Conservation (phyloP, 2,888 invertebrate species). For the Flabesymbios commensalis region DNA sequence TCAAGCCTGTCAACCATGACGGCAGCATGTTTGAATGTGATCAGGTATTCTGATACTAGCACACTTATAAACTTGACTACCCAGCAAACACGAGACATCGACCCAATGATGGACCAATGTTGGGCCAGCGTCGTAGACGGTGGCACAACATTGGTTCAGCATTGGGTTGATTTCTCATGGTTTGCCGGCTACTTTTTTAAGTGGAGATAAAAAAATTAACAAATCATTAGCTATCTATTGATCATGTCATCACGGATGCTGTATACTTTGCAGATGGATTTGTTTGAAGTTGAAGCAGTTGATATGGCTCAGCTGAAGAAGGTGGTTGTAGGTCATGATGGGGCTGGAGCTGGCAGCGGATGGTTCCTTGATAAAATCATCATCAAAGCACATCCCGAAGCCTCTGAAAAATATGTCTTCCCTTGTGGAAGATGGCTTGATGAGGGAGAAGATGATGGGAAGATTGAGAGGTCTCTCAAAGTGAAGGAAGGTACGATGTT, state of each 20-base stretch:
- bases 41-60: too few species aligned
- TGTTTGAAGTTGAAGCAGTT: conserved; percentile 52
- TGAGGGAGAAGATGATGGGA: conserved; percentile 50
- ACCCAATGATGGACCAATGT: too few species aligned
- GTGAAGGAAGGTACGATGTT: conserved; percentile 36
- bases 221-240: too few species aligned
- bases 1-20: not conserved
- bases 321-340: conserved; percentile 49
- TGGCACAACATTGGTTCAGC: too few species aligned
- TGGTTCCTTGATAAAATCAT: conserved; percentile 51
- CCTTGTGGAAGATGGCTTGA: conserved; percentile 55
- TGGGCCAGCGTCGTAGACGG: too few species aligned
- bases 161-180: too few species aligned
- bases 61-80: too few species aligned
- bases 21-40: too few species aligned
- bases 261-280: conserved; percentile 41
- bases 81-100: too few species aligned
- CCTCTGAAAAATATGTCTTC: conserved; percentile 45
- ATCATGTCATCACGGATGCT: not conserved
- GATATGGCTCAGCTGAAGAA: conserved; percentile 40
- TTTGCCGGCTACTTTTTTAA: too few species aligned
- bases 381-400: conserved; percentile 44
- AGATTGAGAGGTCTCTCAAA: conserved; percentile 46
- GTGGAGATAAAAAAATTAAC: too few species aligned
- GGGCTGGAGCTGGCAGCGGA: conserved; percentile 36